Percentiles rank a stretch among this genome's conserved stretches.
Evolutionary conservation across 1,140 invertebrate genomes (phyloP).

Genomic region (Meloidogyne hapla): DNA sequence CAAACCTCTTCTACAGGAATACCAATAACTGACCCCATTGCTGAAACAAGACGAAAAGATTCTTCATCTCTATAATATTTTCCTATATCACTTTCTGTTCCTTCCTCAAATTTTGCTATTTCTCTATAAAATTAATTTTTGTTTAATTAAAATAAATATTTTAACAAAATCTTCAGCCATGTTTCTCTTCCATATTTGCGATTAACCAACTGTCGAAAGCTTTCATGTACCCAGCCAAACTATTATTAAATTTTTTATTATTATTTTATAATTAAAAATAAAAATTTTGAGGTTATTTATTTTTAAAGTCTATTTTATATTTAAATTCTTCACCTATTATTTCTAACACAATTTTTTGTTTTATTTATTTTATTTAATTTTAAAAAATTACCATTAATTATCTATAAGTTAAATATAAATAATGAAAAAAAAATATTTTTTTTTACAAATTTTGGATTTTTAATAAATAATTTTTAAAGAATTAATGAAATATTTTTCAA

Average conservation of each 20-base stretch:
- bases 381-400: too few relatives aligned
- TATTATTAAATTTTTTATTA: constrained; percentile 21
- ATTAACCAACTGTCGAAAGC: constrained; percentile 60
- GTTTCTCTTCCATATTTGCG: constrained; percentile 60
- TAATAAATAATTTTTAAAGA: too few relatives aligned
- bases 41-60: constrained; percentile 54
- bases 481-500: too few relatives aligned
- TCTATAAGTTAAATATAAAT: too few relatives aligned
- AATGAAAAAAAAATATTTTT: too few relatives aligned
- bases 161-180: constrained; percentile 61
- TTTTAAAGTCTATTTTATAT: too few relatives aligned
- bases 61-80: constrained; percentile 62
- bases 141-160: constrained; percentile 10
- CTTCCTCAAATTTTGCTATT: constrained; percentile 63
- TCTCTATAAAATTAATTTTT: constrained; percentile 43
- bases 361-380: too few relatives aligned
- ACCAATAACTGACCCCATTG: constrained; percentile 61
- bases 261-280: not conserved
- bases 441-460: too few relatives aligned
- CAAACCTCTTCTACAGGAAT: constrained; percentile 62
- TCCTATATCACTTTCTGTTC: constrained; percentile 58
- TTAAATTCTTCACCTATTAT: too few relatives aligned
- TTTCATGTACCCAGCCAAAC: constrained; percentile 64
- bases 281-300: too few relatives aligned
- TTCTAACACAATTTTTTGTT: too few relatives aligned